phyloP scores from a whole-genome alignment of 2,113 vertebrate genomes.

The Phaethornis superciliosus region DNA sequence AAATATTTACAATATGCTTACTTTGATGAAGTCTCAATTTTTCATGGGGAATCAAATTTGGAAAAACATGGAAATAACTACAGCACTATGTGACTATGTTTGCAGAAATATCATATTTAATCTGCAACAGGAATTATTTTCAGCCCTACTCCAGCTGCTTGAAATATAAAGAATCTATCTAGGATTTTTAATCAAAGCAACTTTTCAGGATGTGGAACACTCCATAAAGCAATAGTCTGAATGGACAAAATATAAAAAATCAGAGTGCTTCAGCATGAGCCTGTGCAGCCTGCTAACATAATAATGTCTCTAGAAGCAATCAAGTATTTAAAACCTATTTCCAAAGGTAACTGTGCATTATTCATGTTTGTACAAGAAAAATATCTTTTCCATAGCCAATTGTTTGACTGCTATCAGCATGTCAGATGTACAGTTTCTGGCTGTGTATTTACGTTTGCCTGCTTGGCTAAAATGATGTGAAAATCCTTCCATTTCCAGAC shows the following conservation, averaged over 20 bases:
- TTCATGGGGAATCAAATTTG: not conserved
- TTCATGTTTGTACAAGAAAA: not conserved
- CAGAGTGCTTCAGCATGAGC: not conserved
- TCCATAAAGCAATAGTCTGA: not conserved
- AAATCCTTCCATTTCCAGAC: not conserved
- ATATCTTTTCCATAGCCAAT: not conserved
- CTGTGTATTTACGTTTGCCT: not conserved
- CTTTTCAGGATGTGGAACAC: not conserved
- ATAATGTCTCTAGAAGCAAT: not conserved
- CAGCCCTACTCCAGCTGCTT: not conserved
- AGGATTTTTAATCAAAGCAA: conserved; percentile 46
- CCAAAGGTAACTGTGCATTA: not conserved
- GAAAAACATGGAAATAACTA: not conserved
- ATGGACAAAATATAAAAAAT: not conserved
- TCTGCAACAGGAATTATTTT: conserved; percentile 14
- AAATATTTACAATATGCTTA: conserved; percentile 37
- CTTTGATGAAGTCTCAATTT: not conserved
- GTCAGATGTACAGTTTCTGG: not conserved
- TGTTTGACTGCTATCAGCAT: not conserved
- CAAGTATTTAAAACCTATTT: not conserved
- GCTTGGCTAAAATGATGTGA: not conserved
- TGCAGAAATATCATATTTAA: conserved; percentile 18
- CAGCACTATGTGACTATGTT: accelerated
- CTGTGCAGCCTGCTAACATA: not conserved
- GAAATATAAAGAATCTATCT: conserved; percentile 17